These are phyloP conservation scores for Priapulus caudatus DNA, from an alignment of 2,888 invertebrate species.

Conservation along the genomic window DNA sequence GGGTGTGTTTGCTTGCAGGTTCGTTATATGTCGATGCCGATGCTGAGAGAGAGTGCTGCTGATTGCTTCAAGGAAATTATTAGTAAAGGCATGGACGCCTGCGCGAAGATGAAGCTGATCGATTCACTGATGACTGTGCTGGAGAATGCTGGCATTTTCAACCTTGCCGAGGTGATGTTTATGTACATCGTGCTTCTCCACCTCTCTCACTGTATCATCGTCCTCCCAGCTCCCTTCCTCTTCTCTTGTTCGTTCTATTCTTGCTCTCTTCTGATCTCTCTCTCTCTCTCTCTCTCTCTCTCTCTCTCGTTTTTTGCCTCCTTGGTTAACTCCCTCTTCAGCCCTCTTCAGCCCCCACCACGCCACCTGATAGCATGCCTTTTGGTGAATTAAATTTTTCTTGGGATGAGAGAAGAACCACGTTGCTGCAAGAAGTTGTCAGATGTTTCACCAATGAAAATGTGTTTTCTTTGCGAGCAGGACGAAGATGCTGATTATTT, in stretches of 20 bases:
- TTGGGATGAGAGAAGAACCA: too few species aligned
- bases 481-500: slow-evolving; percentile 44
- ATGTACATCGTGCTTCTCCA: too few species aligned
- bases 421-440: too few species aligned
- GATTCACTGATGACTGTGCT: slow-evolving; percentile 41
- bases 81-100: slow-evolving; percentile 48
- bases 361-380: too few species aligned
- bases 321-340: too few species aligned
- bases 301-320: too few species aligned
- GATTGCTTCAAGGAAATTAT: slow-evolving; percentile 45
- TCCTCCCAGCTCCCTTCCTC: neutral
- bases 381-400: too few species aligned
- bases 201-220: too few species aligned
- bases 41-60: slow-evolving; percentile 42
- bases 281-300: too few species aligned
- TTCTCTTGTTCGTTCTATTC: neutral
- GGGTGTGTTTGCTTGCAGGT: slow-evolving; percentile 43
- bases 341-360: too few species aligned
- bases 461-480: slow-evolving; percentile 28
- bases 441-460: slow-evolving; percentile 2
- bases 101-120: slow-evolving; percentile 44
- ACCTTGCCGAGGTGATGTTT: slow-evolving; percentile 35
- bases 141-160: slow-evolving; percentile 37
- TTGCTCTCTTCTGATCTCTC: too few species aligned
- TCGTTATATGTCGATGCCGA: slow-evolving; percentile 32